These are phyloP conservation scores for Drosophila leonis DNA, from an alignment of 2,888 invertebrate genomes.

Conservation along the genomic window DNA sequence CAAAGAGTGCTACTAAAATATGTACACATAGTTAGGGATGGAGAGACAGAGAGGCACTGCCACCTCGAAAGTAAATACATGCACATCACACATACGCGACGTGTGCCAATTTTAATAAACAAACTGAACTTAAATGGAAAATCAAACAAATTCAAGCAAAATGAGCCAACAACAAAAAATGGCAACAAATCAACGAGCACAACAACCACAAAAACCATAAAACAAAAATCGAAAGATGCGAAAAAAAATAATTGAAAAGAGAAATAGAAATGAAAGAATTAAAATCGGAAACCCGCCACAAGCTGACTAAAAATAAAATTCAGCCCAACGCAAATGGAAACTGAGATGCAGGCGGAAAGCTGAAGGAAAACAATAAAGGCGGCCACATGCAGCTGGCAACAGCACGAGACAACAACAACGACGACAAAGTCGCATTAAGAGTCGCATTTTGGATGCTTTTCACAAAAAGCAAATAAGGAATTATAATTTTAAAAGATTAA, in stretches of 20 bases:
- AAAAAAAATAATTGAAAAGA: constrained; percentile 23
- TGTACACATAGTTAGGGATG: constrained; percentile 8
- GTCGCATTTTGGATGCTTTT: constrained; percentile 56
- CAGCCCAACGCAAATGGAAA: constrained; percentile 57
- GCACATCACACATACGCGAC: constrained; percentile 73
- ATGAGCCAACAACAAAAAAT: constrained; percentile 38
- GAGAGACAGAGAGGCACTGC: not conserved
- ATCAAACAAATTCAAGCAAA: constrained; percentile 69
- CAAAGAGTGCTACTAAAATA: constrained; percentile 42
- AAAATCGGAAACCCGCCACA: constrained; percentile 66
- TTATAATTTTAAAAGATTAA: constrained; percentile 64
- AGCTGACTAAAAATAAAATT: constrained; percentile 72
- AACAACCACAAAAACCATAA: constrained; percentile 27
- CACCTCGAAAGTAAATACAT: constrained; percentile 55
- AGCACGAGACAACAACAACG: constrained; percentile 60
- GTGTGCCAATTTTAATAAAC: constrained; percentile 80
- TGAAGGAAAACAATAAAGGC: constrained; percentile 23
- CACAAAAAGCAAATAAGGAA: constrained; percentile 67
- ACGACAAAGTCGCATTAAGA: constrained; percentile 26
- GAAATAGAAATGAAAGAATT: constrained; percentile 36
- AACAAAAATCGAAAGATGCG: constrained; percentile 47
- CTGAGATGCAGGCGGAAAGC: constrained; percentile 12
- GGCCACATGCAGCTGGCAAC: constrained; percentile 54
- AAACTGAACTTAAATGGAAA: constrained; percentile 78
- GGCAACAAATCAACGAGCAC: constrained; percentile 42